phyloP scores from a whole-genome alignment of 2,888 invertebrate species.

The Agonopterix subpropinquella region DNA sequence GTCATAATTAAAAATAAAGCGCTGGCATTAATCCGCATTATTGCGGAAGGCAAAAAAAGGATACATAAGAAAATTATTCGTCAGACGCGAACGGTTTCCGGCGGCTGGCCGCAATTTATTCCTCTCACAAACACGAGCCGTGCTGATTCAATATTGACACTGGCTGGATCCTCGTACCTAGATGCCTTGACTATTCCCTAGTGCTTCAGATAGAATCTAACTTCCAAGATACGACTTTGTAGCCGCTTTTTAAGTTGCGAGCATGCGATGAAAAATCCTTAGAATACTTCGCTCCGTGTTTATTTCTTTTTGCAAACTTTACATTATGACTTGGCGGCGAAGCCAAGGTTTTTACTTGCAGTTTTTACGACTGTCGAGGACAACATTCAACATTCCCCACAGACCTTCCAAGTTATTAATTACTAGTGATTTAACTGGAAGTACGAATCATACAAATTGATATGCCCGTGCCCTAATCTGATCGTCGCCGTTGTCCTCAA shows the following conservation, averaged over 20 bases:
- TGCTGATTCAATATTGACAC: slow-evolving; percentile 69
- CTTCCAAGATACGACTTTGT: slow-evolving; percentile 41
- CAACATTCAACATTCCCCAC: too few species aligned
- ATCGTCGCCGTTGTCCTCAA: slow-evolving; percentile 35
- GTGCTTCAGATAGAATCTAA: slow-evolving; percentile 1
- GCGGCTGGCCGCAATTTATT: slow-evolving; percentile 60
- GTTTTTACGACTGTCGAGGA: slow-evolving; percentile 3
- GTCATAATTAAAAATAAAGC: slow-evolving; percentile 24
- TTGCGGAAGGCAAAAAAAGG: slow-evolving; percentile 24
- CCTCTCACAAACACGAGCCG: slow-evolving; percentile 60
- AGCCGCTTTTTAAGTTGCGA: slow-evolving; percentile 38
- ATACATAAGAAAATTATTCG: slow-evolving; percentile 49
- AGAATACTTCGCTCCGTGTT: slow-evolving; percentile 25
- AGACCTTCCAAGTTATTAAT: slow-evolving; percentile 20
- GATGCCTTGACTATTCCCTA: slow-evolving; percentile 50
- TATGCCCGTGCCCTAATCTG: slow-evolving; percentile 41
- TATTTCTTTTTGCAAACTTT: slow-evolving; percentile 22
- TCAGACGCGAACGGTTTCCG: slow-evolving; percentile 48
- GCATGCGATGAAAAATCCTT: slow-evolving; percentile 21
- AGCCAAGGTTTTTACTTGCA: slow-evolving; percentile 10
- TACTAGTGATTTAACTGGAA: slow-evolving; percentile 25
- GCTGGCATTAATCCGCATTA: slow-evolving; percentile 12
- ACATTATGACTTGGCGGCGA: slow-evolving; percentile 5
- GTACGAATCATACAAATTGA: slow-evolving; percentile 39
- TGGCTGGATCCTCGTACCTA: slow-evolving; percentile 44